These are phyloP conservation scores for Drosophila fuyamai DNA, from an alignment of 1,140 invertebrate genomes.

Conservation along the genomic window DNA sequence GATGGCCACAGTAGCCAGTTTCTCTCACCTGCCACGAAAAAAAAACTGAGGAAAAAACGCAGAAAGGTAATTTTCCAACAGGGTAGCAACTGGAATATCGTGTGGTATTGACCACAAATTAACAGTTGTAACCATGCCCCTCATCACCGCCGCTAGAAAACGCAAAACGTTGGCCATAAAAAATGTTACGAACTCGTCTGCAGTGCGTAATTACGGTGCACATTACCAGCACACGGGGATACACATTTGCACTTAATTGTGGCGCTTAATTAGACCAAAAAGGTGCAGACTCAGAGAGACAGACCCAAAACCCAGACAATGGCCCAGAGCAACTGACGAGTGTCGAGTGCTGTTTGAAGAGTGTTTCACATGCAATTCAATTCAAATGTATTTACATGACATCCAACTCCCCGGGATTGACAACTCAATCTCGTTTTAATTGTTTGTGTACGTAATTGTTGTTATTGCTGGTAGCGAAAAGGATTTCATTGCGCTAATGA, in stretches of 20 bases:
- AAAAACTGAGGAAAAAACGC: constrained; percentile 1
- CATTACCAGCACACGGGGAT: constrained; percentile 62
- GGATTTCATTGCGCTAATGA: constrained; percentile 61
- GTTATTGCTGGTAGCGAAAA: constrained; percentile 50
- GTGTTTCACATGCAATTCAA: constrained; percentile 51
- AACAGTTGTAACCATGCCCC: constrained; percentile 71
- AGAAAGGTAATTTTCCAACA: constrained; percentile 53
- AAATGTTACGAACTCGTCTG: constrained; percentile 46
- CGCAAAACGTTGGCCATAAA: constrained; percentile 47
- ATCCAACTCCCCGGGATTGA: constrained; percentile 43
- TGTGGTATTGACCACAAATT: constrained; percentile 80
- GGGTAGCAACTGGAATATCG: constrained; percentile 43
- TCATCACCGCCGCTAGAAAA: constrained; percentile 34
- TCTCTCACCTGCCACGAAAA: constrained; percentile 66
- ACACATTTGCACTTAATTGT: constrained; percentile 81
- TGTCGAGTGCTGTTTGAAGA: constrained; percentile 36
- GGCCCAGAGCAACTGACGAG: constrained; percentile 54
- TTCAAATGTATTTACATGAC: constrained; percentile 73
- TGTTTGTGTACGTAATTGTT: constrained; percentile 72
- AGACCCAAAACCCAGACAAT: constrained; percentile 49
- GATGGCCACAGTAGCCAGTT: constrained; percentile 55
- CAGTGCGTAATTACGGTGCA: constrained; percentile 79
- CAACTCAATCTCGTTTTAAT: constrained; percentile 77
- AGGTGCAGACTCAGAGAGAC: constrained; percentile 57
- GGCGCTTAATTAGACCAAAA: constrained; percentile 82